Base-by-base conservation (phyloP, 1,140 invertebrate genomes). In the Teleogryllus occipitalis region DNA sequence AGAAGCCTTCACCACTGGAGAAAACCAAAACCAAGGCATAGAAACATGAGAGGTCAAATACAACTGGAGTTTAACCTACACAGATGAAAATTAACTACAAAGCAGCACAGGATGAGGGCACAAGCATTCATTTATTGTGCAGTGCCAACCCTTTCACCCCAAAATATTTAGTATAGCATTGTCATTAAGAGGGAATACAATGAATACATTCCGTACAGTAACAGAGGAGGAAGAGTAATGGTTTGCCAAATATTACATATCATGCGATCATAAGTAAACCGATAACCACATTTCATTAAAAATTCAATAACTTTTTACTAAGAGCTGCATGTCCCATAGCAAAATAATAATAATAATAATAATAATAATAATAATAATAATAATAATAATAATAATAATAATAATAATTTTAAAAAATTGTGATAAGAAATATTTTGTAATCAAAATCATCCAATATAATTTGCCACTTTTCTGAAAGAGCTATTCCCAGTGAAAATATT, bases 1-100 rank as follows among this genome's bases (percentile, higher is more conserved):
- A 84, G 94, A 91, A 86, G 95, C 94, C 92, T 95, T 97, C 88
- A 96, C 94, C 90, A 95, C 93, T 94, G 92, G 87, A 91, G 92
- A 88, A 90, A 90, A 89, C 72, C 72, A 74, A 54, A 77, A 80
- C 75, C 75, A 76, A 10, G 47, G 54, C 54, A 65, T 65, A 65
- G 54, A 65, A 65, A 65, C 18, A 65, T 65, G 54, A 65, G 54
- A 65, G 54, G 54, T 65, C 10, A 65, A 65, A 65, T 65, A 14
- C 54, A 65, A 65, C 54, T 65, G 18, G 27, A 65, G 10, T 65
- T 65, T 65, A 65, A 65, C 54, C 54, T 65, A 65, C 54, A 65
- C 54, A 65, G 54, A 65, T 65, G 54, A 65, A 65, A 65, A 65
- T 65, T 65, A 39, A 14, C 54, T 65, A 65, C 54, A 65, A 39